Evolutionary conservation across 92 coral and sea anemone species (phyloP), one percentile per base, ranked within the genome.

Genomic region (Epizoanthus stellaris): DNA sequence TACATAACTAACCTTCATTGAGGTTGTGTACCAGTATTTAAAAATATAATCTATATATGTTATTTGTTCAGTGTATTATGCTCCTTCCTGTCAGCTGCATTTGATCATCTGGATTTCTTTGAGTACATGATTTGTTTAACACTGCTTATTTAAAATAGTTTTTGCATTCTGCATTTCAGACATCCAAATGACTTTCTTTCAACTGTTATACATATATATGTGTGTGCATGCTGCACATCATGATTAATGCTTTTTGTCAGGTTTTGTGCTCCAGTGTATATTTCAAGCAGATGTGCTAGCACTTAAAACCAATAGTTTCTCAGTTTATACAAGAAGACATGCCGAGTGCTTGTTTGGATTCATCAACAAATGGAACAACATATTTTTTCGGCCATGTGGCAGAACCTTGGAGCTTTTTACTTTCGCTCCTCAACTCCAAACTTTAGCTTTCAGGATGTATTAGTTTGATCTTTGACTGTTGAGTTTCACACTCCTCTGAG

Each of bases 351-450:
- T 69, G 74, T 69, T 49, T 69, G 38, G 52, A 69, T 69, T 69
- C 74, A 69, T n/a, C 74, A 34, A 69, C 40, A 64, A 69, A 39
- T 23, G 58, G 54, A 70, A 70, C 45, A 70, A 40, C 36, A 52
- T 60, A 60, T 60, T 2, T 60, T 60, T 60, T 4, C 0, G n/a
- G n/a, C 20, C 65, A 60, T 60, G 65, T 60, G 65, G 65, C 23
- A 60, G 65, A 60, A 5, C n/a, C 65, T 15, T 60, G n/a, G 6
- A 15, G 7, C 2, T 60, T 60, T 60, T 21, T 21, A 16, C 6
- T 16, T 15, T 12, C 7, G 5, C 21, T 60, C 20, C 65, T 60
- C 65, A 60, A 17, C 65, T 60, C 1, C 65, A 60, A 60, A 16
- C 9, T 60, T 60, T 60, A 60, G 23, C 23, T 60, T 60, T 60